Evolutionary conservation across 2,888 invertebrate species (phyloP), one percentile per base, ranked within the genome.

Genomic region (Drosophila borborema): DNA sequence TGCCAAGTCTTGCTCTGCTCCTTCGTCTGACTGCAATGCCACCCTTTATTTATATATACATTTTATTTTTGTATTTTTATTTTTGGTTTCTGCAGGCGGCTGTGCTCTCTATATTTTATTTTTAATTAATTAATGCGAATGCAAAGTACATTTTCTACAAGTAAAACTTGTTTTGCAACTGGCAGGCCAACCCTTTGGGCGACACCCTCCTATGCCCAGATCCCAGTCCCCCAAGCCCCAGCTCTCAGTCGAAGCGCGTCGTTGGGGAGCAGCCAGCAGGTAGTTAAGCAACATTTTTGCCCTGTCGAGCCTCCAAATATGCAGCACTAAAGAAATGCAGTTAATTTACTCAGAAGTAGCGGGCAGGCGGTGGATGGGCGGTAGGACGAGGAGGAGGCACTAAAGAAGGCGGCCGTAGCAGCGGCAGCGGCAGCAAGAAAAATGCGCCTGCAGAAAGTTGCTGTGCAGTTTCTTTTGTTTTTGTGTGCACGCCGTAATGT

Each of bases 81-180:
- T 63, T 56, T 65, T 61, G 61, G 59, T 59, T 71, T 78, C 64
- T 77, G 78, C 72, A 77, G 67, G 78, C 78, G 68, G 64, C 73
- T 20, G 64, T 40, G 60, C 54, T 80, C 80, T 80, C 66, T 86
- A 85, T 90, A 79, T 90, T 90, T 90, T 90, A 86, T 90, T 90
- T 91, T 91, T 91, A 90, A 90, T 90, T 91, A 91, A 91, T 90
- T 90, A 91, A 91, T 90, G 91, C 83, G 91, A 91, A 90, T 86
- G 91, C 88, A 91, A 90, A 89, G 90, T 90, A 91, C 86, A 77
- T 88, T 89, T 91, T 91, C 91, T 91, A 91, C 91, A 91, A 91
- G 91, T 86, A 82, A 88, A 86, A 91, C 91, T 91, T 91, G 89
- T 89, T 83, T 82, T 80, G 86, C 82, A 89, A 86, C 90, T 76